Base-by-base conservation (phyloP, 37 sponge, comb jelly and placozoan genomes). In the Chondrosia reniformis region DNA sequence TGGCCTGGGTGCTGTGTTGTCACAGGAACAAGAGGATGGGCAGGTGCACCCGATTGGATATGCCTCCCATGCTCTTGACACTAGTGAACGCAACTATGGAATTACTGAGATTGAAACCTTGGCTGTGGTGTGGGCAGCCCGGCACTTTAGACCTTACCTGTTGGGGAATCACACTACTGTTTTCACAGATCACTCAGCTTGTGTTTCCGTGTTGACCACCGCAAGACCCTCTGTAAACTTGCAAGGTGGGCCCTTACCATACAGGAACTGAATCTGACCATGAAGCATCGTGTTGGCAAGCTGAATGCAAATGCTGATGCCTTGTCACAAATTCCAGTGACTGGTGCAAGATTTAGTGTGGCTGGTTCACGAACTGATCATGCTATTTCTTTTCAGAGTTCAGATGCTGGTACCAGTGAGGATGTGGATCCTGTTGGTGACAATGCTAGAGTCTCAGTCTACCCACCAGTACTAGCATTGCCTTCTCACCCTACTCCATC, bases 1-100 rank as follows among this genome's bases (percentile, higher is more conserved):
- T 1, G 85, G 79, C 21, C 78, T 89, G 5, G 84, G 81, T 19
- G 84, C 89, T n/a, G 81, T 88, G 22, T 39, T 88, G 5, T 25
- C 62, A 9, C 84, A 84, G 44, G 31, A 8, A 19, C 74, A 81
- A 54, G 62, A 54, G 33, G 74, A 55, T 36, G n/a, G 37, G 73
- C 19, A 19, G 17, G 4, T 81, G 3, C 61, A 52, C 4, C 81
- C 74, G 6, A 55, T 72, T 22, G 81, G 62, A n/a, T 81, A 81
- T 81, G 81, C 81, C 4, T 36, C 59, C n/a, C 25, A 62, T 5
- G 33, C 62, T 15, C 59, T 73, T 1, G 12, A 52, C 27, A 22
- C 59, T n/a, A n/a, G n/a, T n/a, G 79, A 84, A 39, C 21, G 58
- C 32, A 63, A 84, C 41, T 84, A 84, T 22, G 64, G 43, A 15